Evolutionary conservation across 2,113 vertebrate genomes (phyloP).

Genomic region (Sclerurus mexicanus): DNA sequence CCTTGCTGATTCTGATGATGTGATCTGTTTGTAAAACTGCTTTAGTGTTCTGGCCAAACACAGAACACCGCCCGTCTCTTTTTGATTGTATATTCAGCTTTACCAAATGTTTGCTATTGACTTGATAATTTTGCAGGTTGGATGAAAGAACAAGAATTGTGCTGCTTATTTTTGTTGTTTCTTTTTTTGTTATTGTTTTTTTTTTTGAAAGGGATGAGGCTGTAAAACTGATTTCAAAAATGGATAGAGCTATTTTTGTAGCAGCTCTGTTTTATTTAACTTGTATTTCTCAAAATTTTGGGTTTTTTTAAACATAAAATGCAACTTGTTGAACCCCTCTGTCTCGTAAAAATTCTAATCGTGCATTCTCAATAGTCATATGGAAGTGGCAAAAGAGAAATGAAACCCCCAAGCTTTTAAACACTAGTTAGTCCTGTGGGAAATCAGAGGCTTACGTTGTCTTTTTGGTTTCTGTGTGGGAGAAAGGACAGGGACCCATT

Average conservation of each 20-base stretch:
- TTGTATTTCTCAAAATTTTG: background rate
- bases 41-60: background rate
- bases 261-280: background rate
- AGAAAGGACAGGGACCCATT: background rate
- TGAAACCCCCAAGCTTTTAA: background rate
- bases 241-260: background rate
- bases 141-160: background rate
- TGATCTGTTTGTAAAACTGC: conserved; percentile 14
- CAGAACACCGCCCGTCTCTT: background rate
- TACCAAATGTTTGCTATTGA: conserved; percentile 20
- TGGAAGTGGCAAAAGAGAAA: background rate
- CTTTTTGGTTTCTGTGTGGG: background rate
- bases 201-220: background rate
- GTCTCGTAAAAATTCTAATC: background rate
- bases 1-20: background rate
- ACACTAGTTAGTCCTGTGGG: background rate
- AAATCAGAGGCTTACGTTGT: background rate
- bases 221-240: background rate
- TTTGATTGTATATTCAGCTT: background rate
- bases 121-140: conserved; percentile 17
- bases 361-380: background rate
- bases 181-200: background rate
- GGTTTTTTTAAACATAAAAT: background rate
- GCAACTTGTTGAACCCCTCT: background rate
- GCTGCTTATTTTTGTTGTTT: background rate